Evolutionary conservation across 2,113 vertebrate species (phyloP).

Genomic region (Dromaius novaehollandiae): DNA sequence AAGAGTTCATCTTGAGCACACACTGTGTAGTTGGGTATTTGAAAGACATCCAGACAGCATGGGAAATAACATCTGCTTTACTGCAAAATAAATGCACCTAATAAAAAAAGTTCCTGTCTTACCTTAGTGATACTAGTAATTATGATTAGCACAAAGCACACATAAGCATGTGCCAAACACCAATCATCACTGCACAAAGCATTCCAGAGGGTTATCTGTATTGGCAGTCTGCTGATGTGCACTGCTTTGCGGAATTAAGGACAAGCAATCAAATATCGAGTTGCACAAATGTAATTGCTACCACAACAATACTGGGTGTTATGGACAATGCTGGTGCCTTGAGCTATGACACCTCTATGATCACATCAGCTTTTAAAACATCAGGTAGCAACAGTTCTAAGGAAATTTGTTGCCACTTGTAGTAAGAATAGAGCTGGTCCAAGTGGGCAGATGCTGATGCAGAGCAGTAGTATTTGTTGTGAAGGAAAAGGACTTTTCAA

Average conservation of each 20-base stretch:
- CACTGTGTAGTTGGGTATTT: not conserved
- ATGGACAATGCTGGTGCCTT: not conserved
- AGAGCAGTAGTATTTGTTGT: not conserved
- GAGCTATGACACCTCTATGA: not conserved
- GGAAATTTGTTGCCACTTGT: not conserved
- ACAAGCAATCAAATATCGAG: constrained; percentile 38
- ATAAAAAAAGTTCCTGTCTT: constrained; percentile 40
- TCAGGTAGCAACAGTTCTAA: not conserved
- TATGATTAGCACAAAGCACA: constrained; percentile 61
- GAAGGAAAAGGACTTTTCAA: not conserved
- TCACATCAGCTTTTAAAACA: not conserved
- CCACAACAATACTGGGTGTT: not conserved
- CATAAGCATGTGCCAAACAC: constrained; percentile 36
- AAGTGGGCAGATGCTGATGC: not conserved
- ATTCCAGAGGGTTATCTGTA: not conserved
- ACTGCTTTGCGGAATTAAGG: constrained; percentile 55
- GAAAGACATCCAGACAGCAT: constrained; percentile 28
- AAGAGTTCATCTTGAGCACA: not conserved
- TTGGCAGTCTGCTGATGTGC: constrained; percentile 41
- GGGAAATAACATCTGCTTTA: constrained; percentile 2
- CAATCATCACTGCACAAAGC: not conserved
- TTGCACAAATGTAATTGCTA: constrained; percentile 46
- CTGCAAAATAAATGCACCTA: constrained; percentile 24
- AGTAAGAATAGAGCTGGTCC: not conserved
- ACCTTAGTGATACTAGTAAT: constrained; percentile 36